Percentiles rank a stretch among this genome's conserved stretches.
These are phyloP conservation scores for Lophochroa leadbeateri DNA, from an alignment of 2,113 vertebrate species.

Conservation along the genomic window DNA sequence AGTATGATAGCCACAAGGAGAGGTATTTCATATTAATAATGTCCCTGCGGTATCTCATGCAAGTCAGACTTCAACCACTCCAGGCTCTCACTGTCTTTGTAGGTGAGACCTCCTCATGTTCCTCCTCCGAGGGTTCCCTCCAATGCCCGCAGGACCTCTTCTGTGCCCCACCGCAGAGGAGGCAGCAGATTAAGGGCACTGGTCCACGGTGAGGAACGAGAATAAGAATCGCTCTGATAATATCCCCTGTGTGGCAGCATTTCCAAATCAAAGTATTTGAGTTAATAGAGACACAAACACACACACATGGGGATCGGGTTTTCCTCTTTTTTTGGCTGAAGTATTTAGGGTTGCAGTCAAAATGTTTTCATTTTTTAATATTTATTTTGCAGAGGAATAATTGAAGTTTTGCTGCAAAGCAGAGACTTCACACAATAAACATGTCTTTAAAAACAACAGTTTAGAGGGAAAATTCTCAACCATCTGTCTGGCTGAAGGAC, in stretches of 20 bases:
- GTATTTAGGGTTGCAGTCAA: slow-evolving; percentile 59
- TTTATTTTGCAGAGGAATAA: slow-evolving; percentile 65
- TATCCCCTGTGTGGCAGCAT: slow-evolving; percentile 58
- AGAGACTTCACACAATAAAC: slow-evolving; percentile 69
- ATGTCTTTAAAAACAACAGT: slow-evolving; percentile 23
- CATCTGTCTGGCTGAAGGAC: slow-evolving; percentile 64
- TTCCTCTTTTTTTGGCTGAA: slow-evolving; percentile 17
- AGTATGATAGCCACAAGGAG: neutral
- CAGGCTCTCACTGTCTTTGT: neutral
- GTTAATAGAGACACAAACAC: slow-evolving; percentile 9
- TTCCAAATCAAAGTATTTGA: slow-evolving; percentile 52
- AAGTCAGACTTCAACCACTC: neutral
- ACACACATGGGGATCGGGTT: neutral
- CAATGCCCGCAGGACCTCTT: neutral
- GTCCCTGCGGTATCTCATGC: neutral
- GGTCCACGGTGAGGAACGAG: neutral
- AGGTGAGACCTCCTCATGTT: neutral
- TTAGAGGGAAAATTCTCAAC: slow-evolving; percentile 49
- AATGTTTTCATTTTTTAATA: slow-evolving; percentile 67
- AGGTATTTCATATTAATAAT: neutral
- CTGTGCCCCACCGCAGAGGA: neutral
- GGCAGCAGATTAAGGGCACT: neutral
- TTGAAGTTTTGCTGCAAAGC: slow-evolving; percentile 62
- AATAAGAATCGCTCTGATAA: neutral
- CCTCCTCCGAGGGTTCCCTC: neutral